Conservation (phyloP, 1,140 invertebrate species). For the Macrocentrus cingulum region DNA sequence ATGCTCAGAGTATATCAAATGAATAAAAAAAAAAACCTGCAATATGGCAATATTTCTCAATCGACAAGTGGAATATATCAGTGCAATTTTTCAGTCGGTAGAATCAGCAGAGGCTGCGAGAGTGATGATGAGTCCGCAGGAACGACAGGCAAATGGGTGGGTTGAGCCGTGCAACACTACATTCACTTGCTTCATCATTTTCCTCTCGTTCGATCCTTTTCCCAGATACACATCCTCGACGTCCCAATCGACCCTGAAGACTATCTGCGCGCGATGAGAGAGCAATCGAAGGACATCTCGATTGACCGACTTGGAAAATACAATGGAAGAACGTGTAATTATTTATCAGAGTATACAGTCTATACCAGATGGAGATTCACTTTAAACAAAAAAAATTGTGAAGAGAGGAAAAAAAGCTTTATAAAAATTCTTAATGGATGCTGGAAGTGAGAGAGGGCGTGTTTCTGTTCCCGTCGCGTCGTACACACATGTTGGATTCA, state of each 20-base stretch:
- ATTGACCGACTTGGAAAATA: constrained; percentile 47
- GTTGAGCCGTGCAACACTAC: background rate
- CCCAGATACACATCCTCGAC: background rate
- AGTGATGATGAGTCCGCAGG: constrained; percentile 1
- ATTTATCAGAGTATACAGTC: background rate
- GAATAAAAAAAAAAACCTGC: no score
- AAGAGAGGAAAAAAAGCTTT: no score
- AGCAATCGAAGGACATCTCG: constrained; percentile 46
- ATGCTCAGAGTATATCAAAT: no score
- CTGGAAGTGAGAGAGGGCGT: no score
- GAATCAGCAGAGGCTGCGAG: no score
- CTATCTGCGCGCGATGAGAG: constrained; percentile 31
- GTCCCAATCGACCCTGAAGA: background rate
- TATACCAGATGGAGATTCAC: background rate
- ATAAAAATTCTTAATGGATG: background rate
- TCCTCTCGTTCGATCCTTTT: background rate
- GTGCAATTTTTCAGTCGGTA: no score
- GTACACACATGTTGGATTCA: no score
- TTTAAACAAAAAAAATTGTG: background rate
- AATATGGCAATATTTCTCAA: no score
- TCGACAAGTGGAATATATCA: no score
- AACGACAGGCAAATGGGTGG: constrained; percentile 19
- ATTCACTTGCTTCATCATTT: background rate
- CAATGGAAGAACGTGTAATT: constrained; percentile 15
- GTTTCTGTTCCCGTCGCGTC: no score